Percentiles rank a stretch among this genome's conserved stretches.
These are phyloP conservation scores for Cataglyphis albicans DNA, from an alignment of 2,888 invertebrate species.

Conservation along the genomic window DNA sequence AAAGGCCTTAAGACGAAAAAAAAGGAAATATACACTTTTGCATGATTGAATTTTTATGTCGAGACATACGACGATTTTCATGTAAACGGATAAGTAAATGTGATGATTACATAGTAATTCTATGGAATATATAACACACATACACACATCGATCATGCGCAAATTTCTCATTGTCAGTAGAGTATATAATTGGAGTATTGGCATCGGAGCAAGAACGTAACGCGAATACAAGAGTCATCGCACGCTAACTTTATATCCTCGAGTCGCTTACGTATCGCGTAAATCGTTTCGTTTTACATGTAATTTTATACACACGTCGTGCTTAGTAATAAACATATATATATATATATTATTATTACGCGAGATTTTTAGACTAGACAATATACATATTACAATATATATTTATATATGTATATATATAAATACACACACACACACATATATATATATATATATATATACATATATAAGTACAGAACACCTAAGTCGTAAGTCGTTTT, in stretches of 20 bases:
- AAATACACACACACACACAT: constrained; percentile 54
- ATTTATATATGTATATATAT: no score
- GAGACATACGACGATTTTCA: constrained; percentile 54
- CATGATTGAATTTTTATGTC: constrained; percentile 70
- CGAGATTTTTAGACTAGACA: constrained; percentile 77
- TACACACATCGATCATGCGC: background rate
- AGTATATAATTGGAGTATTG: constrained; percentile 49
- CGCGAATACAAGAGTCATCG: constrained; percentile 39
- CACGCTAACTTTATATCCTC: constrained; percentile 66
- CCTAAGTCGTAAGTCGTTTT: constrained; percentile 78
- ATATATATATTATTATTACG: constrained; percentile 68
- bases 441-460: constrained; percentile 39
- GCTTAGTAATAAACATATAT: constrained; percentile 70
- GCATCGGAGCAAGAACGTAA: constrained; percentile 16
- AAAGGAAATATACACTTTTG: constrained; percentile 63
- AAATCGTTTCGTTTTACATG: constrained; percentile 77
- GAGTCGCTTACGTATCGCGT: constrained; percentile 72
- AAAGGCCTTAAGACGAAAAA: constrained; percentile 44
- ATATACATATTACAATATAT: constrained; percentile 56
- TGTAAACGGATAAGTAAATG: constrained; percentile 70
- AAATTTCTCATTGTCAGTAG: constrained; percentile 39
- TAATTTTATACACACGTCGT: constrained; percentile 77
- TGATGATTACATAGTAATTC: constrained; percentile 71
- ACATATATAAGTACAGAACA: constrained; percentile 72
- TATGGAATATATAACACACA: constrained; percentile 23